Evolutionary conservation across 30 jellyfish, hydroid and myxozoan genomes (phyloP), one percentile per base, ranked within the genome.

Genomic region (Pelagia noctiluca): DNA sequence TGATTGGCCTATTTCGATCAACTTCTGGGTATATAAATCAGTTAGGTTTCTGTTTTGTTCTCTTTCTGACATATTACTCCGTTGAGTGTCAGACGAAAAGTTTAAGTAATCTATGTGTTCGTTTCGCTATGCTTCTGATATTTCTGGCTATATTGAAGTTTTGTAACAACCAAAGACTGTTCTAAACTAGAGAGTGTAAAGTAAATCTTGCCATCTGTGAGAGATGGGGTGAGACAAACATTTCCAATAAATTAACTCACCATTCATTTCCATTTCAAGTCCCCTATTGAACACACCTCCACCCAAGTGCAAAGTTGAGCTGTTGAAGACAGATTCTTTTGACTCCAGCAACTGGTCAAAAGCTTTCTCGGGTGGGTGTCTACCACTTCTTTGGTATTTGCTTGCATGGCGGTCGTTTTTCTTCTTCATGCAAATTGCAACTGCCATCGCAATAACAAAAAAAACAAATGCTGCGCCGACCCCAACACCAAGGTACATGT

Each of bases 271-370:
- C 48, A 81, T 18, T 53, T 81, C 91, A 31, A 81, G 80, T 12
- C 83, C 91, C 66, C 68, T 84, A 68, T 81, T 81, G n/a, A 21
- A 26, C 26, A 81, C 16, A 16, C 91, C 91, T n/a, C 72, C 69
- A 30, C 75, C 84, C 24, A 81, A 49, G 36, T 81, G 91, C 74
- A 81, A 54, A 23, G 91, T 81, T 66, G 91, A 81, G 26, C 91
- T 81, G 38, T 52, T 81, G 71, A 81, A 81, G 22, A 85, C 77
- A 0, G 95, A 85, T 24, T 85, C 95, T 38, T 75, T 74, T 48
- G 89, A 66, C 25, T 78, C 81, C 23, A 85, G 50, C 19, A 46
- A 28, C 4, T 85, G 78, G 23, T 74, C 89, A 18, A 8, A 80
- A 0, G n/a, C 80, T 23, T 57, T 26, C 16, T 47, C 93, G 16